Conservation (phyloP, 2,113 vertebrate genomes). For the Microtus montanus region DNA sequence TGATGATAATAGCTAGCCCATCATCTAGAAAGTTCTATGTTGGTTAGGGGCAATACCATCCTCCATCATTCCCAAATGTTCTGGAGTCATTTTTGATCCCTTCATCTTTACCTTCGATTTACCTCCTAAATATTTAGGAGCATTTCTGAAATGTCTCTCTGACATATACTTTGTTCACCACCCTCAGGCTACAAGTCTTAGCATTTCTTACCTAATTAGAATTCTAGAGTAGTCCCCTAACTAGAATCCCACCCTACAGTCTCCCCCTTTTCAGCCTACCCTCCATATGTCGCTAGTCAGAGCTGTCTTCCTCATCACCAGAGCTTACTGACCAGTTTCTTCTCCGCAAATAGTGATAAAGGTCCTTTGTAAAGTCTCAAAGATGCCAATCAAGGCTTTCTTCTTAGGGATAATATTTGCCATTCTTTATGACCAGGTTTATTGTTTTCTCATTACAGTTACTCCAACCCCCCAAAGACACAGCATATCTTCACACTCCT, state of each 20-base stretch:
- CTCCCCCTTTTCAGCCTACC: neutral
- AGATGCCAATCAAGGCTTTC: neutral
- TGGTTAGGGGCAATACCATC: neutral
- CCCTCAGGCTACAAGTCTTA: neutral
- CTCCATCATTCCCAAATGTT: neutral
- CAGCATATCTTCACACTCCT: neutral
- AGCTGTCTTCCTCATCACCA: constrained; percentile 13
- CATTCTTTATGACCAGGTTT: neutral
- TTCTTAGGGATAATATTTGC: neutral
- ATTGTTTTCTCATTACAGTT: neutral
- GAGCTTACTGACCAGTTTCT: neutral
- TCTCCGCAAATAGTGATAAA: constrained; percentile 3
- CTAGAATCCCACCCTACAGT: neutral
- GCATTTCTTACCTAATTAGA: neutral
- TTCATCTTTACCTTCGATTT: neutral
- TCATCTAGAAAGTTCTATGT: neutral
- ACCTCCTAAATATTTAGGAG: neutral
- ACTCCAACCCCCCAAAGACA: neutral
- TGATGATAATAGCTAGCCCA: neutral
- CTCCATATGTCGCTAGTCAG: neutral
- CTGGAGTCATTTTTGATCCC: neutral
- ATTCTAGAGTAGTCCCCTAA: neutral
- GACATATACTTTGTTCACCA: neutral
- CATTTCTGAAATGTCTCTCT: neutral
- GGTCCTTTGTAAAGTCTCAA: neutral